Percentiles rank a stretch among this genome's conserved stretches.
Conservation (phyloP, 1,140 invertebrate species). For the Drosophila biarmipes region DNA sequence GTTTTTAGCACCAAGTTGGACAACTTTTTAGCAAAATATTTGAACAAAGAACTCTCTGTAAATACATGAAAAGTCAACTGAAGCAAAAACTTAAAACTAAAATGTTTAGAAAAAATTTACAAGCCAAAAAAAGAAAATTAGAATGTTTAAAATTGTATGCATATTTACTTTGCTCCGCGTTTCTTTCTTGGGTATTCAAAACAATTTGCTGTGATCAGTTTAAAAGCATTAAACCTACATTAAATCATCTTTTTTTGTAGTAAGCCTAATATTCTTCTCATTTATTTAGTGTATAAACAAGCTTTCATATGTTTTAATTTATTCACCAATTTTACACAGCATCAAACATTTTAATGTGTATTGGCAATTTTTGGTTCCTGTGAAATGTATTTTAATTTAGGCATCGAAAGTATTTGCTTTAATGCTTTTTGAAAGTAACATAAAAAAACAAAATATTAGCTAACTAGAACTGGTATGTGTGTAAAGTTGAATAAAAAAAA, state of each 20-base stretch:
- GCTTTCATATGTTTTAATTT: constrained; percentile 52
- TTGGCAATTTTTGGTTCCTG: constrained; percentile 54
- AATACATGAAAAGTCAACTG: constrained; percentile 46
- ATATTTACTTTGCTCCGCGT: constrained; percentile 24
- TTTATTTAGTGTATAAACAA: constrained; percentile 67
- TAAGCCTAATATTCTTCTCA: constrained; percentile 53
- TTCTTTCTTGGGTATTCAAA: constrained; percentile 65
- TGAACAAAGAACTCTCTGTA: constrained; percentile 53
- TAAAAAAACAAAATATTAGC: constrained; percentile 38
- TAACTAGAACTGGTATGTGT: constrained; percentile 62
- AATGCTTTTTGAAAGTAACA: constrained; percentile 31
- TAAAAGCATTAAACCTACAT: constrained; percentile 57
- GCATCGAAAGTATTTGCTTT: constrained; percentile 14
- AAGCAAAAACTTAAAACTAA: constrained; percentile 4
- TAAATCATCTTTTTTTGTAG: constrained; percentile 48
- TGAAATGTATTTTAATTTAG: constrained; percentile 39
- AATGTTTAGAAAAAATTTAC: constrained; percentile 26
- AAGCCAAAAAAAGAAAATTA: not conserved
- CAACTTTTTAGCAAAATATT: constrained; percentile 62
- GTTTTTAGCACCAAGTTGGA: constrained; percentile 44
- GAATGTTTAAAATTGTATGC: not conserved
- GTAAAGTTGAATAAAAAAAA: constrained; percentile 39
- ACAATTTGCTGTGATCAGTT: constrained; percentile 78
- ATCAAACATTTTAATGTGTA: constrained; percentile 17
- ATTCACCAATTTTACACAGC: constrained; percentile 35